Evolutionary conservation across 2,797 vertebrate genomes (phyloP), one percentile per base, ranked within the genome.

Genomic region (Spheniscus humboldti): DNA sequence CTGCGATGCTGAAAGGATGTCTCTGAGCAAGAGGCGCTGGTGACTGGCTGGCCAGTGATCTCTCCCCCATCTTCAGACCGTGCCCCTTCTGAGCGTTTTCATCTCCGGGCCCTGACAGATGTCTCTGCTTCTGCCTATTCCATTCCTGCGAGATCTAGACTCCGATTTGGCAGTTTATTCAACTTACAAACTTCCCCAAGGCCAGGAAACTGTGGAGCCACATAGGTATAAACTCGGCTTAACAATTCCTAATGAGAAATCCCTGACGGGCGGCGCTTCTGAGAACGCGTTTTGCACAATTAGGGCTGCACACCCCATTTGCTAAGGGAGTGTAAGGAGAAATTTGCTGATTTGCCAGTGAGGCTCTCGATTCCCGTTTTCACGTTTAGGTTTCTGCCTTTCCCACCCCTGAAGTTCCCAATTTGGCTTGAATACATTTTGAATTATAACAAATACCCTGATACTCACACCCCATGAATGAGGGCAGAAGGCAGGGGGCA

Each of bases 171-270:
- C 98, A 98, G 98, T 98, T 98, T 98, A 97, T 98, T 98, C 98
- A 98, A 98, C 97, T 95, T 97, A 98, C 97, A 91, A 97, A 98
- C 97, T 97, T 98, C 98, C 98, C 97, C n/a, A 95, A 98, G 98
- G 98, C 98, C 97, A 98, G 97, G 98, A 98, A 95, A 97, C 96
- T 89, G 76, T 90, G 81, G 96, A 96, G 82, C 97, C 98, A 98
- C 97, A 94, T 98, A 98, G 98, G 98, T 98, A 97, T 98, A 98
- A 98, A 98, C 97, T 97, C 97, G 97, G 97, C 98, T 98, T 98
- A 98, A 98, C 98, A 98, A 98, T 98, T 98, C 97, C 97, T 99
- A 98, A 98, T 98, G 98, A 99, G 98, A 98, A 98, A 97, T 98
- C 98, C 98, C 98, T 97, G 97, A 98, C 88, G 97, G 98, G 99